Evolutionary conservation across 1,140 invertebrate genomes (phyloP).

Genomic region (Drosophila subpulchrella): DNA sequence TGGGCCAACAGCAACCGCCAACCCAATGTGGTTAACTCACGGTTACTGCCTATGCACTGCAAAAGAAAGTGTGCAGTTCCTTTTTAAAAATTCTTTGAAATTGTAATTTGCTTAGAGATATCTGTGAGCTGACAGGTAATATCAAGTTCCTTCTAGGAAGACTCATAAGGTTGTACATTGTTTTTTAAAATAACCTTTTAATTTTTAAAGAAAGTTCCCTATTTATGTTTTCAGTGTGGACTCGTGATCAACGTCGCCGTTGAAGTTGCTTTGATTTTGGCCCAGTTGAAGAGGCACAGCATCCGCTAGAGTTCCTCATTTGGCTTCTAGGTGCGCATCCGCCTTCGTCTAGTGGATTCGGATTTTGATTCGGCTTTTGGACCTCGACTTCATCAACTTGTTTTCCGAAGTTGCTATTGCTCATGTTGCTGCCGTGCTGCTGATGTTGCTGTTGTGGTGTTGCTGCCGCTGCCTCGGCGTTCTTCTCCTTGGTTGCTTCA

Average conservation of each 20-base stretch:
- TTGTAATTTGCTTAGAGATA: no score
- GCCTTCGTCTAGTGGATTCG: slow-evolving; percentile 53
- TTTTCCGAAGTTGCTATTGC: slow-evolving; percentile 39
- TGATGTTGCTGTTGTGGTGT: slow-evolving; percentile 9
- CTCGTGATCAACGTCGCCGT: slow-evolving; percentile 26
- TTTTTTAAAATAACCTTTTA: not conserved
- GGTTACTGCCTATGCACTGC: slow-evolving; percentile 16
- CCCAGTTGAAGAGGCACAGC: slow-evolving; percentile 73
- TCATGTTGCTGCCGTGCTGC: slow-evolving; percentile 17
- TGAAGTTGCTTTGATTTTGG: slow-evolving; percentile 58
- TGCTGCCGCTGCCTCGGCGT: slow-evolving; percentile 15
- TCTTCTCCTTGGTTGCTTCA: slow-evolving; percentile 40
- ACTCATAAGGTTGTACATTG: no score
- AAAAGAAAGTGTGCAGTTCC: not conserved
- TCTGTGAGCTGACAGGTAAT: no score
- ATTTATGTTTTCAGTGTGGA: slow-evolving; percentile 2
- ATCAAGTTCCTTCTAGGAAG: no score
- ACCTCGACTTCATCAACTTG: slow-evolving; percentile 64
- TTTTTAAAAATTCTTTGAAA: no score
- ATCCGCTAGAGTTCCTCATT: slow-evolving; percentile 75
- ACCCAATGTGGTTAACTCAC: slow-evolving; percentile 26
- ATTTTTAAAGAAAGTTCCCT: not conserved
- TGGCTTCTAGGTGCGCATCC: slow-evolving; percentile 77
- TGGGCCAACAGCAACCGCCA: slow-evolving; percentile 30
- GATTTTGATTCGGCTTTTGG: slow-evolving; percentile 37